These are phyloP conservation scores for Manduca sexta DNA, from an alignment of 1,140 invertebrate genomes.

Conservation along the genomic window DNA sequence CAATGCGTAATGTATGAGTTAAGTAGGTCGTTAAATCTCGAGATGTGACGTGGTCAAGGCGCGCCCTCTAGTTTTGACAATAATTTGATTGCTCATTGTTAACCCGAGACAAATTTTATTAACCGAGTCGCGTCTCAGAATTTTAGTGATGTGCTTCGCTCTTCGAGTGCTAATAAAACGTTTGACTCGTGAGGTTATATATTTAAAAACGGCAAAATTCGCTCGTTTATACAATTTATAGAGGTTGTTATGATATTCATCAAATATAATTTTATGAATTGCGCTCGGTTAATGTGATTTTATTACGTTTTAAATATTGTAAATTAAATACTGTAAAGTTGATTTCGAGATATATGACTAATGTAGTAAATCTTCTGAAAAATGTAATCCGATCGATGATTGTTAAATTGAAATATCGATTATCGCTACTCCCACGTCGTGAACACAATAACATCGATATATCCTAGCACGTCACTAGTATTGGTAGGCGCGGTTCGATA, in stretches of 20 bases:
- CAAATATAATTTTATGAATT: too few relatives aligned
- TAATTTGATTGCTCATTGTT: constrained; percentile 68
- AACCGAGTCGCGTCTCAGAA: constrained; percentile 38
- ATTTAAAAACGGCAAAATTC: too few relatives aligned
- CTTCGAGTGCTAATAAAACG: too few relatives aligned
- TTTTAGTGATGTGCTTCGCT: constrained; percentile 43
- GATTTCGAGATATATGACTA: too few relatives aligned
- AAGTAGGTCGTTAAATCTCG: neutral
- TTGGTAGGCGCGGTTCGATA: constrained; percentile 61
- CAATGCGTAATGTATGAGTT: neutral
- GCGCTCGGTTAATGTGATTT: too few relatives aligned
- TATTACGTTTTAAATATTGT: too few relatives aligned
- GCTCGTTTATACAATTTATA: too few relatives aligned
- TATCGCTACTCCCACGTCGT: neutral
- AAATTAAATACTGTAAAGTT: too few relatives aligned
- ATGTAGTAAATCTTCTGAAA: too few relatives aligned
- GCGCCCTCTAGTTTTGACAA: constrained; percentile 37
- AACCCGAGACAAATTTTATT: constrained; percentile 57
- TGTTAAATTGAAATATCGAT: constrained; percentile 6
- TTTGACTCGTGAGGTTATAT: too few relatives aligned
- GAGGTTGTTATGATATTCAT: too few relatives aligned
- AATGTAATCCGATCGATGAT: too few relatives aligned
- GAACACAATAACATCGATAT: constrained; percentile 8
- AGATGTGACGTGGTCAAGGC: constrained; percentile 39
- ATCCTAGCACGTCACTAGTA: constrained; percentile 28